phyloP scores from a whole-genome alignment of 2,113 vertebrate genomes.

The Daubentonia madagascariensis region DNA sequence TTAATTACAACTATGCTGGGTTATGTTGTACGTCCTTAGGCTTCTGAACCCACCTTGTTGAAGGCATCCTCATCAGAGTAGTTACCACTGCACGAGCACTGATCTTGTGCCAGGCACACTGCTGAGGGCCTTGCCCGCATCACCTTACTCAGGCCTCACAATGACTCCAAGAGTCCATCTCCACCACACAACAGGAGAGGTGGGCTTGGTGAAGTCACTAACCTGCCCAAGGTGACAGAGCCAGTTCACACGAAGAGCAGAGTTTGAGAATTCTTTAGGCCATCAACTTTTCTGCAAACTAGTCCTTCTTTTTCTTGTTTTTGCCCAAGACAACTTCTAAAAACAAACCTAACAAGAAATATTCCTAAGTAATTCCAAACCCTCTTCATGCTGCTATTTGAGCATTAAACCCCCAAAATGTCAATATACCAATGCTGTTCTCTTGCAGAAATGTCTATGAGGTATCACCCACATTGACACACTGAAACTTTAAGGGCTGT shows the following conservation, averaged over 20 bases:
- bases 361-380: neutral
- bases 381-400: neutral
- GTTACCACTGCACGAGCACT: too few relatives aligned
- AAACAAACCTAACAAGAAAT: neutral
- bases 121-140: too few relatives aligned
- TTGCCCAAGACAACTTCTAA: neutral
- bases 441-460: neutral
- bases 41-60: neutral
- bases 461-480: too few relatives aligned
- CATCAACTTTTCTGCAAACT: neutral
- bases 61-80: accelerated
- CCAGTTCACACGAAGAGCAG: accelerated
- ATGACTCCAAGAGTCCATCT: accelerated
- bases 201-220: neutral
- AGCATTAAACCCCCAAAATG: neutral
- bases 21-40: accelerated
- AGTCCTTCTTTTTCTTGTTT: neutral
- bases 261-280: neutral
- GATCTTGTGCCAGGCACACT: accelerated
- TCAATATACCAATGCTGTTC: neutral
- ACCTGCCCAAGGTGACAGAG: neutral
- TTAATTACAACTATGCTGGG: accelerated
- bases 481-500: too few relatives aligned
- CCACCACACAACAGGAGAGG: neutral
- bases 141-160: neutral